Conservation (phyloP, 2,888 invertebrate genomes). For the Drosophila histrio region DNA sequence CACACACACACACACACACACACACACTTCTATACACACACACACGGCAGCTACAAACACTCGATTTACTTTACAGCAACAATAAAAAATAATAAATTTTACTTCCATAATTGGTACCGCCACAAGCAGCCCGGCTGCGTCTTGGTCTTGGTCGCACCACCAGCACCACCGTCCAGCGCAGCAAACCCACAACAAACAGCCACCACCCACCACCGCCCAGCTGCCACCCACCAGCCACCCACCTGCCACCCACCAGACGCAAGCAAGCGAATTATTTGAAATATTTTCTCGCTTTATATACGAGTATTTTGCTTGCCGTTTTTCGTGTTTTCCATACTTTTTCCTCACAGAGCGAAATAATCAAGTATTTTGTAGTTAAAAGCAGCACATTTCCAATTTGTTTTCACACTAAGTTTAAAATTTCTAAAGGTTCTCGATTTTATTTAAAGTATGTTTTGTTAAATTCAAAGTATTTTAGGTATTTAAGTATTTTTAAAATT, state of each 20-base stretch:
- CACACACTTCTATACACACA: conserved; percentile 18
- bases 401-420: no score
- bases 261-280: conserved; percentile 67
- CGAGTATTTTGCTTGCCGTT: conserved; percentile 37
- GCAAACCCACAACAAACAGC: conserved; percentile 1
- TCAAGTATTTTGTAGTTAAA: no score
- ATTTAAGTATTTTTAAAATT: no score
- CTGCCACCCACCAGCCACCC: neutral
- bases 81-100: conserved; percentile 73
- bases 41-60: conserved; percentile 54
- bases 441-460: no score
- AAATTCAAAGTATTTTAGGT: no score
- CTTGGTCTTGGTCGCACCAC: conserved; percentile 44
- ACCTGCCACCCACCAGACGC: conserved; percentile 10
- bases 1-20: conserved; percentile 19
- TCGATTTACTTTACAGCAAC: conserved; percentile 69
- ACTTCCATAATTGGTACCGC: conserved; percentile 73
- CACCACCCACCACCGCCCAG: neutral
- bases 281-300: conserved; percentile 61
- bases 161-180: neutral
- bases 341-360: no score
- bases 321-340: conserved; percentile 36
- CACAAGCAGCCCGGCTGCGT: conserved; percentile 67
- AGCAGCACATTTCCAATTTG: no score
- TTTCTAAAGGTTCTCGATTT: no score